Conservation (phyloP, 2,888 invertebrate genomes). For the Oscheius onirici region DNA sequence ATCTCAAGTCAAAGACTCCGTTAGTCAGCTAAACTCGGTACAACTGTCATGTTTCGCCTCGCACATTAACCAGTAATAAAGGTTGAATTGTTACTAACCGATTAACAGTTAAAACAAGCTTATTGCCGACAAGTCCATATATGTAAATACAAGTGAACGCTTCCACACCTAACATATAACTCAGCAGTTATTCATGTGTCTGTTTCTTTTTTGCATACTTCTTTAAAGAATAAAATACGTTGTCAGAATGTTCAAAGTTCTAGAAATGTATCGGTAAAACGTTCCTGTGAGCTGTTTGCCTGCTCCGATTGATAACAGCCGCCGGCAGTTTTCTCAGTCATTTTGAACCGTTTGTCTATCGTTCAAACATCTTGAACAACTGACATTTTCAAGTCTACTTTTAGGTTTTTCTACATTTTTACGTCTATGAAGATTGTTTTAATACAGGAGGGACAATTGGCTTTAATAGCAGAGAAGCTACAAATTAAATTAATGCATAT, state of each 20-base stretch:
- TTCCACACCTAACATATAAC: slow-evolving; percentile 25
- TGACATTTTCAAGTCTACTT: too few species aligned
- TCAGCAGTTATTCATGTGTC: neutral
- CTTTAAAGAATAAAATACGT: slow-evolving; percentile 16
- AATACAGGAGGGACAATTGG: too few species aligned
- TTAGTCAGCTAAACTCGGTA: slow-evolving; percentile 31
- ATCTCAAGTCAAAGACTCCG: slow-evolving; percentile 19
- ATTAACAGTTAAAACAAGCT: slow-evolving; percentile 16
- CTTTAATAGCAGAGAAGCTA: too few species aligned
- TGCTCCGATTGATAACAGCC: too few species aligned
- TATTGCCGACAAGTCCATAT: slow-evolving; percentile 1
- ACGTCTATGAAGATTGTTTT: too few species aligned
- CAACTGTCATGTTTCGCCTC: slow-evolving; percentile 24
- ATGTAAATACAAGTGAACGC: slow-evolving; percentile 21
- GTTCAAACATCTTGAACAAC: too few species aligned
- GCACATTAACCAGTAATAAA: slow-evolving; percentile 27
- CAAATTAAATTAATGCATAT: too few species aligned
- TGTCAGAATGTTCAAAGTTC: neutral
- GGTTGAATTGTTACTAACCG: slow-evolving; percentile 30
- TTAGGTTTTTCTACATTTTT: too few species aligned
- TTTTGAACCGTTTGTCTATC: too few species aligned
- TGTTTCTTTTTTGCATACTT: neutral
- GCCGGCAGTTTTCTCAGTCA: too few species aligned
- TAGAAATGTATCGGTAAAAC: too few species aligned
- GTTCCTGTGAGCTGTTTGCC: too few species aligned